A percentile compares a stretch with the other conserved stretches of the same genome.
phyloP scores from a whole-genome alignment of 2,797 vertebrate species.

The Rhodeus uyekii region DNA sequence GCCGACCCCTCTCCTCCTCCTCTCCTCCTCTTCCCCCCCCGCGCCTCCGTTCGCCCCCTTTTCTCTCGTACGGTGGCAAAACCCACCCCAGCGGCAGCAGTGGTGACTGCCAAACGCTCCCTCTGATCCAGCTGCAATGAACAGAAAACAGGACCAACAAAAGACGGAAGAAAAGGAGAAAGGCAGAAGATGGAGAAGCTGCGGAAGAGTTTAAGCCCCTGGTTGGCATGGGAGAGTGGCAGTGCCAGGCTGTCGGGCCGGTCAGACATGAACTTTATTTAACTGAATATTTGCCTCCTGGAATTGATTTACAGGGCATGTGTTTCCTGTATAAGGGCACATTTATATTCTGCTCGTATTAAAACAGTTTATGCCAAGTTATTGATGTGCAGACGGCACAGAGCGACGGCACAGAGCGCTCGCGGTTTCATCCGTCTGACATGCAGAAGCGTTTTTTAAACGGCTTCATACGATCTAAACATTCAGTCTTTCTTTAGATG shows the following conservation, averaged over 20 bases:
- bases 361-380: background rate
- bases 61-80: slow-evolving; percentile 68
- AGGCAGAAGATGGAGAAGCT: slow-evolving; percentile 51
- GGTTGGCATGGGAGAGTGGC: too few species aligned
- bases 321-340: background rate
- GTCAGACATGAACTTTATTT: background rate
- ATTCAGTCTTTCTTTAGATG: background rate
- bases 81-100: slow-evolving; percentile 69
- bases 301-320: background rate
- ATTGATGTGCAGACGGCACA: background rate
- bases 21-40: slow-evolving; percentile 56
- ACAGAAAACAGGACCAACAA: slow-evolving; percentile 61
- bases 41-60: slow-evolving; percentile 59
- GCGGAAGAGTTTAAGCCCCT: slow-evolving; percentile 57
- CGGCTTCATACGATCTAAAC: background rate
- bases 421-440: too few species aligned
- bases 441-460: too few species aligned
- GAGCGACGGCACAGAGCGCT: too few species aligned
- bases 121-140: slow-evolving; percentile 76
- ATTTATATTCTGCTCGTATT: background rate
- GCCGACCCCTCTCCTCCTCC: slow-evolving; percentile 69
- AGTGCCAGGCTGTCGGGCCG: slow-evolving; percentile 10
- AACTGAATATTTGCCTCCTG: background rate
- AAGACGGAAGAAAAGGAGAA: slow-evolving; percentile 55
- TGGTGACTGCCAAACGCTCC: slow-evolving; percentile 74